Evolutionary conservation across 2,113 vertebrate genomes (phyloP).

Genomic region (Lepidothrix coronata): DNA sequence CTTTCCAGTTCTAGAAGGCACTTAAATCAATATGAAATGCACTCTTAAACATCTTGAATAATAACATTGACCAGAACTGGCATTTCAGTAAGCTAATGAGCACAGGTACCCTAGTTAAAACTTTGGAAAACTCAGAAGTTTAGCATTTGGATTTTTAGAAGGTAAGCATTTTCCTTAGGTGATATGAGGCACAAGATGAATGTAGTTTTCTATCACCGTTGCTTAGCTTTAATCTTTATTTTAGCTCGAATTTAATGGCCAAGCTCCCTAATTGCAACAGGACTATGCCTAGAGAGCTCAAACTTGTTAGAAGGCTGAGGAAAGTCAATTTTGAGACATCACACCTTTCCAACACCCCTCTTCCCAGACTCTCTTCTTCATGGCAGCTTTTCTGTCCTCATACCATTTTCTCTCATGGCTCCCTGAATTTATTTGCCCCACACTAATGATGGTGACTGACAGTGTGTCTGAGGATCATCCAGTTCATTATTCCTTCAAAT

Average conservation of each 20-base stretch:
- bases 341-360: accelerated
- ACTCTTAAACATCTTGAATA: background rate
- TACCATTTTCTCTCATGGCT: background rate
- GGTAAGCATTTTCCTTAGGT: background rate
- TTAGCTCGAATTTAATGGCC: background rate
- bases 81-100: background rate
- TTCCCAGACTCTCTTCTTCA: background rate
- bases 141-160: background rate
- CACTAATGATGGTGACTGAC: background rate
- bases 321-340: background rate
- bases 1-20: background rate
- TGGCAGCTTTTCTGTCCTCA: background rate
- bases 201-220: background rate
- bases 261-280: background rate
- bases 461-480: background rate
- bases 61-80: background rate
- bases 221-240: background rate
- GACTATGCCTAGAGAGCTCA: background rate
- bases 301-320: background rate
- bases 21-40: background rate
- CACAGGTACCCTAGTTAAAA: background rate
- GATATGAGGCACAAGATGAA: background rate
- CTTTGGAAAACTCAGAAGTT: background rate
- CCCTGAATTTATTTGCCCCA: background rate
- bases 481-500: background rate